Base-by-base conservation (phyloP, 2,888 invertebrate genomes). In the Clistopyga incitator region DNA sequence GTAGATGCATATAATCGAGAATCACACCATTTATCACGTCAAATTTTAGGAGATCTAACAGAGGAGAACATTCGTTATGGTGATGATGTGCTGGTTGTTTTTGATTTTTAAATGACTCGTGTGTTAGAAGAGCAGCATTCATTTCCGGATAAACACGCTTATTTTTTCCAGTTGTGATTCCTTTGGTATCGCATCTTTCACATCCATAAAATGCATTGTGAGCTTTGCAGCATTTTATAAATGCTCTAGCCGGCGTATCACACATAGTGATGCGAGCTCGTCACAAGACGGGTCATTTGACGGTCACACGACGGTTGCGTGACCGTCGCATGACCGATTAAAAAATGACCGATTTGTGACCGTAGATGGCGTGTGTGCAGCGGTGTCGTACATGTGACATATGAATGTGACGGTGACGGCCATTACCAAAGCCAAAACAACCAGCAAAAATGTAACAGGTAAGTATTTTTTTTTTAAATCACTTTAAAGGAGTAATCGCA, bases 321-420 rank as follows among this genome's bases (percentile, higher is more conserved):
- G 61, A 64, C 61, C 6, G 38, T 61, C 29, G 34, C 18, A n/a
- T n/a, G n/a, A n/a, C n/a, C n/a, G n/a, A n/a, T n/a, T n/a, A n/a
- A n/a, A n/a, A n/a, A n/a, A 64, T 64, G 42, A 64, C 42, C 64
- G 38, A 64, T 18, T 64, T 64, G 64, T 64, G 64, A 64, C 42
- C 50, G n/a, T 50, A 50, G 50, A 50, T 50, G 50, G 50, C 6
- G 50, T n/a, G 15, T 15, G 50, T 3, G 50, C 34, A n/a, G 61
- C 29, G 38, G 15, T 13, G 11, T 25, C 29, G 15, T n/a, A 38
- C 38, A 38, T 6, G 38, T 4, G 13, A n/a, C 38, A 18, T 18
- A 38, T 38, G n/a, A n/a, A n/a, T n/a, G n/a, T n/a, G n/a, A n/a
- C n/a, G n/a, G n/a, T n/a, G n/a, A n/a, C n/a, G n/a, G n/a, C n/a